Evolutionary conservation across 2,797 vertebrate genomes (phyloP).

Genomic region (Scolopax rusticola): DNA sequence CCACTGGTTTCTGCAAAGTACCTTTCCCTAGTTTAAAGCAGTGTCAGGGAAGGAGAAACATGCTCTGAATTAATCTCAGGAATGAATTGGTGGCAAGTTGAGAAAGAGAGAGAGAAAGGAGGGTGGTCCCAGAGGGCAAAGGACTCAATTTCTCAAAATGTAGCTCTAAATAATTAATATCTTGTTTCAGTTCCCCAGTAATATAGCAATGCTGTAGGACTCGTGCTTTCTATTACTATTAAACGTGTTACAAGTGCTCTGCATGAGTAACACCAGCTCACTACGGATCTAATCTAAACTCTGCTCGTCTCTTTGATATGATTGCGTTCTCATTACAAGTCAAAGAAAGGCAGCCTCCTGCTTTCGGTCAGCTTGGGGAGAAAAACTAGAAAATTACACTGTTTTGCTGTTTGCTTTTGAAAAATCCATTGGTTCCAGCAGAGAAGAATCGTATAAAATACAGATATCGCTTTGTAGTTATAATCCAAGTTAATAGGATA

Average conservation of each 20-base stretch:
- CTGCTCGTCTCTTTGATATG: neutral
- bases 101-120: neutral
- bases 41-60: neutral
- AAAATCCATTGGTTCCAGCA: neutral
- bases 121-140: neutral
- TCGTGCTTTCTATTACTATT: neutral
- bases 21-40: neutral
- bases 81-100: neutral
- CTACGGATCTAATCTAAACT: neutral
- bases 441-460: neutral
- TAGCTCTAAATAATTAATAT: slow-evolving; percentile 60
- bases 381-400: neutral
- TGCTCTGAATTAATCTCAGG: slow-evolving; percentile 1
- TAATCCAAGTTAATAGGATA: neutral
- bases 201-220: neutral
- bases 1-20: neutral
- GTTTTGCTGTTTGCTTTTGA: neutral
- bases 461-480: neutral
- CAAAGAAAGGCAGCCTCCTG: neutral
- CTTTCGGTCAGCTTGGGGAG: neutral
- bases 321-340: neutral
- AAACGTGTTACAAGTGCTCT: neutral
- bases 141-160: slow-evolving; percentile 48
- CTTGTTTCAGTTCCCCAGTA: slow-evolving; percentile 9
- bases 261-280: neutral